A percentile compares a stretch with the other conserved stretches of the same genome.
Evolutionary conservation across 2,888 invertebrate genomes (phyloP).

Genomic region (Caenorhabditis drosophilae): DNA sequence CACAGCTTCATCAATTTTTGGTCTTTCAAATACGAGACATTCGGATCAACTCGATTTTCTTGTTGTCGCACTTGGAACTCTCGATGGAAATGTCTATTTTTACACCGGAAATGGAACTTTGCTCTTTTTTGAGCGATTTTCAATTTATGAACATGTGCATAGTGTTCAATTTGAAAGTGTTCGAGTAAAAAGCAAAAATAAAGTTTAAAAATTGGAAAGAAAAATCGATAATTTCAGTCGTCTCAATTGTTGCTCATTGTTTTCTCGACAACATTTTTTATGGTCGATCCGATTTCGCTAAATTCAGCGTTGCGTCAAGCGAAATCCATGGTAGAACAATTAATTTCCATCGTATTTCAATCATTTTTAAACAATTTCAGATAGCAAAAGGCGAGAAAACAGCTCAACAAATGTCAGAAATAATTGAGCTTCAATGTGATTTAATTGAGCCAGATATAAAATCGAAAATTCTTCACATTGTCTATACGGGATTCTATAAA

Average conservation of each 20-base stretch:
- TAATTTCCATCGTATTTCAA: not conserved
- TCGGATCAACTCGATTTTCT: constrained; percentile 42
- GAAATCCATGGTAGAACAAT: constrained; percentile 46
- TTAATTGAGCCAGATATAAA: constrained; percentile 39
- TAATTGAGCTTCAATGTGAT: constrained; percentile 50
- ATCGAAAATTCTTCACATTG: constrained; percentile 42
- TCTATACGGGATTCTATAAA: constrained; percentile 46
- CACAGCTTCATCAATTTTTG: constrained; percentile 35
- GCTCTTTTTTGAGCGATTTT: constrained; percentile 56
- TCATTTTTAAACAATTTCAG: too few species aligned
- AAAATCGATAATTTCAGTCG: constrained; percentile 28
- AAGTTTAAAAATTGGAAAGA: not conserved
- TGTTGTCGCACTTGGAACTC: constrained; percentile 25
- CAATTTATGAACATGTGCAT: constrained; percentile 44
- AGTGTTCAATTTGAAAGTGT: constrained; percentile 51
- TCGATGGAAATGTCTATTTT: constrained; percentile 48
- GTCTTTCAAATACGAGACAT: constrained; percentile 34
- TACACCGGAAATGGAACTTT: constrained; percentile 62
- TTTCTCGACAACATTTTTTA: constrained; percentile 38
- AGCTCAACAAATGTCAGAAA: constrained; percentile 49
- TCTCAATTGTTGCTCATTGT: constrained; percentile 50
- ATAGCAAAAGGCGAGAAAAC: constrained; percentile 56
- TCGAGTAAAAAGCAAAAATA: too few species aligned
- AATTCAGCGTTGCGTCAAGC: constrained; percentile 50
- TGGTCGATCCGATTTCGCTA: constrained; percentile 51